Evolutionary conservation across 2,797 vertebrate genomes (phyloP), one percentile per base, ranked within the genome.

Genomic region (Scarus forsteni): DNA sequence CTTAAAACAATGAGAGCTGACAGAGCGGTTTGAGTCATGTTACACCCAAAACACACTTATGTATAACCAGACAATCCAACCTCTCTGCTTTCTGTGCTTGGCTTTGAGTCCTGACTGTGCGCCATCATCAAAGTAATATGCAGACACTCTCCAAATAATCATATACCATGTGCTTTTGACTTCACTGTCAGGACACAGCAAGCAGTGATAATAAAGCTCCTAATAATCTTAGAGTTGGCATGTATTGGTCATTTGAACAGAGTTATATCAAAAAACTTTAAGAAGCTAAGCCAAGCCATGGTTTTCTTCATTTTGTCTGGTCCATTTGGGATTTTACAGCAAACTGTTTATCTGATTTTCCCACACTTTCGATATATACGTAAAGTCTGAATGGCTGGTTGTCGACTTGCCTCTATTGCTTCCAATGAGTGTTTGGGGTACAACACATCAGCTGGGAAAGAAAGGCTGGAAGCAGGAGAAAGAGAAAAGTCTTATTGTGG

Each of bases 401-500:
- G 73, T 65, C 49, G n/a, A 58, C 60, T 52, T 13, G 14, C 13
- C 57, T 61, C 69, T 40, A 39, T 38, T 12, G 60, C 39, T 62
- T 61, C 69, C 77, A 87, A 80, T 75, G 85, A 60, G 54, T n/a
- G 59, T 50, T 76, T 43, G 46, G 76, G 69, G 68, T 69, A 40
- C 76, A 75, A 81, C 49, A 55, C 73, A 84, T 88, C 78, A 79
- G 69, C n/a, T 73, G 52, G 64, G 77, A 79, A 70, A 73, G 76
- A 69, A 65, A 77, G 51, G 73, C 63, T 66, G 59, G 51, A 60
- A 71, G 73, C 48, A 60, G 69, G 73, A 76, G 72, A 74, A 80
- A 87, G 79, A 90, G 82, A 81, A 87, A 90, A 90, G 83, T 90
- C 89, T 85, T 88, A 89, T 90, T 92, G 88, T 89, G 81, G 85